A percentile compares a stretch with the other conserved stretches of the same genome.
Evolutionary conservation across 1,140 invertebrate species (phyloP).

Genomic region (Babylonia areolata): DNA sequence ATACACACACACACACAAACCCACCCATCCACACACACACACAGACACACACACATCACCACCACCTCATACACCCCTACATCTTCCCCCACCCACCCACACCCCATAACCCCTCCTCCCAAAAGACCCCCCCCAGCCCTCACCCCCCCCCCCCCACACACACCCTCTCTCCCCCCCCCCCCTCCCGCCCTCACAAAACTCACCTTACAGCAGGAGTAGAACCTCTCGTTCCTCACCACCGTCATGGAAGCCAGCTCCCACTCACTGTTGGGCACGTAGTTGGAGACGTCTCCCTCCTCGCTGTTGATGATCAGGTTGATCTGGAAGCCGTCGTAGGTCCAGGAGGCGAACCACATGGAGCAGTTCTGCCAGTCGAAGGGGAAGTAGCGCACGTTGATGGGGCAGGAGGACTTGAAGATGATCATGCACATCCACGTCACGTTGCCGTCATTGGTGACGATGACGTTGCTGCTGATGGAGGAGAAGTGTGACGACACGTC

Average conservation of each 20-base stretch:
- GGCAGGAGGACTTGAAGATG: conserved; percentile 78
- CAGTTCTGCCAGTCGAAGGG: conserved; percentile 78
- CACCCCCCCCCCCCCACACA: neutral
- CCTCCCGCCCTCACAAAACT: conserved; percentile 32
- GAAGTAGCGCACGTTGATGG: conserved; percentile 77
- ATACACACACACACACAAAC: too few species aligned
- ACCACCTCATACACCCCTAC: neutral
- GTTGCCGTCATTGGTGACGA: conserved; percentile 77
- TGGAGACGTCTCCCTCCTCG: conserved; percentile 73
- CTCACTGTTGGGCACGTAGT: conserved; percentile 77
- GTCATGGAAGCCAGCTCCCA: conserved; percentile 76
- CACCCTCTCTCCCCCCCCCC: neutral
- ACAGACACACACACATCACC: neutral
- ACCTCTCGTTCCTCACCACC: conserved; percentile 80
- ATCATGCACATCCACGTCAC: conserved; percentile 78
- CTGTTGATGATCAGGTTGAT: conserved; percentile 66
- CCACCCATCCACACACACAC: too few species aligned
- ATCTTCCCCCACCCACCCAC: too few species aligned
- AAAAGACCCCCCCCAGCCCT: neutral
- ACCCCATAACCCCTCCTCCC: neutral
- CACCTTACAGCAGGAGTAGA: conserved; percentile 82
- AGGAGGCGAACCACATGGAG: conserved; percentile 87
- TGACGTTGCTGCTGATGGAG: conserved; percentile 76
- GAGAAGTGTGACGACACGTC: conserved; percentile 71
- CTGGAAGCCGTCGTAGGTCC: conserved; percentile 92